Base-by-base conservation (phyloP, 92 coral and sea anemone species). In the Paramuricea clavata region DNA sequence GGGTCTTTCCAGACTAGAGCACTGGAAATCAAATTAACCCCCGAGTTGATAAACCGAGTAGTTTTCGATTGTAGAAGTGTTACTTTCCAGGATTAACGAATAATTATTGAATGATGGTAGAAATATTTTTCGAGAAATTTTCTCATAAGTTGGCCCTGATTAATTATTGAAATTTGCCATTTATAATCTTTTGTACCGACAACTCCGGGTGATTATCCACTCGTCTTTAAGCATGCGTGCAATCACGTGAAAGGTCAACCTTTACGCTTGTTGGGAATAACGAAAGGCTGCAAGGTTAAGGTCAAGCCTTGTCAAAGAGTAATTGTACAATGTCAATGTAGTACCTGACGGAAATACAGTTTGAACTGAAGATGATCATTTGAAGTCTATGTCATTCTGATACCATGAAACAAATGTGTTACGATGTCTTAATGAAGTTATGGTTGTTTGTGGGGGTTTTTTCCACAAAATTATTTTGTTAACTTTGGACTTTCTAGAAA, bases 1-100 rank as follows among this genome's bases (percentile, higher is more conserved):
- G 82, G 30, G 82, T 52, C 11, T 76, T 76, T 76, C 19, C 43
- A 9, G 81, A 74, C 23, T 54, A 54, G 62, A 54, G 25, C 7
- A 1, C 10, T n/a, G n/a, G n/a, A n/a, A n/a, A n/a, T n/a, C n/a
- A n/a, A n/a, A n/a, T n/a, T n/a, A n/a, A n/a, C n/a, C n/a, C n/a
- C 42, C 42, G 42, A 36, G 42, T 36, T 3, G 3, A 36, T 36
- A 8, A 36, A 36, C 42, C 8, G 42, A 36, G 4, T 36, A 8
- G 3, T 36, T 36, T 36, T 36, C 42, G 42, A 36, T 8, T 36
- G 42, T 36, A 36, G 42, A 36, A 8, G 8, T 8, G 42, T 36
- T n/a, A n/a, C n/a, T n/a, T n/a, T n/a, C n/a, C n/a, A n/a, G n/a
- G n/a, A n/a, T n/a, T n/a, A n/a, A n/a, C n/a, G n/a, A n/a, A n/a